Base-by-base conservation (phyloP, 2,797 vertebrate species). In the Enteromius radiatus region DNA sequence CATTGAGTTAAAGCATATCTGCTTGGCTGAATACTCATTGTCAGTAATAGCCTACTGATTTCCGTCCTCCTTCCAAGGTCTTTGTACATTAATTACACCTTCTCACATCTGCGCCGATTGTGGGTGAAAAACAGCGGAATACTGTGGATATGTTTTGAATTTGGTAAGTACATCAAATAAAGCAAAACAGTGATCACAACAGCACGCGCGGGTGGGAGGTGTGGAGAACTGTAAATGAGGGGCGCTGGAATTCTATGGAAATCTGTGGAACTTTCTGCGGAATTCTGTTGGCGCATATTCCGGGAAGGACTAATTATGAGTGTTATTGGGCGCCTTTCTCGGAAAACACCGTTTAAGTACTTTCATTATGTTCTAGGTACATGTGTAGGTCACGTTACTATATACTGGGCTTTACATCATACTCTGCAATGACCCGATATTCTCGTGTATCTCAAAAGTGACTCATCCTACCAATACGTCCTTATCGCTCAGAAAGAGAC, bases 381-480 rank as follows among this genome's bases (percentile, higher is more conserved):
- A 5, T 21, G 56, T 47, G 26, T 14, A 4, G 36, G 64, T 33
- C 75, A 64, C 26, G 41, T 71, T 71, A 11, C 47, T 28, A 17
- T 11, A 61, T 17, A 65, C 23, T 61, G 52, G 68, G 43, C 21
- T 81, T 81, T 47, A 63, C 69, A 73, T 81, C 79, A 52, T n/a
- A 31, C 38, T 36, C 59, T n/a, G 69, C 80, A 64, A 47, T 64
- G 69, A 81, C 28, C 9, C 21, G 43, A 41, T 3, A 23, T 49
- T 49, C 28, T n/a, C 28, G 43, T 19, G 14, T 11, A 26, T 9
- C 69, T 63, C 56, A 63, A 78, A 73, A 81, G 56, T 81, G 79
- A 81, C 79, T 73, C 79, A 81, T 81, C 79, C 56, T 17, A 80
- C 67, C 45, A 80, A 71, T 63, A 33, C 68, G 21, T 63, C 56